phyloP scores from a whole-genome alignment of 2,888 invertebrate species.

The Scaptomyza caliginosa region DNA sequence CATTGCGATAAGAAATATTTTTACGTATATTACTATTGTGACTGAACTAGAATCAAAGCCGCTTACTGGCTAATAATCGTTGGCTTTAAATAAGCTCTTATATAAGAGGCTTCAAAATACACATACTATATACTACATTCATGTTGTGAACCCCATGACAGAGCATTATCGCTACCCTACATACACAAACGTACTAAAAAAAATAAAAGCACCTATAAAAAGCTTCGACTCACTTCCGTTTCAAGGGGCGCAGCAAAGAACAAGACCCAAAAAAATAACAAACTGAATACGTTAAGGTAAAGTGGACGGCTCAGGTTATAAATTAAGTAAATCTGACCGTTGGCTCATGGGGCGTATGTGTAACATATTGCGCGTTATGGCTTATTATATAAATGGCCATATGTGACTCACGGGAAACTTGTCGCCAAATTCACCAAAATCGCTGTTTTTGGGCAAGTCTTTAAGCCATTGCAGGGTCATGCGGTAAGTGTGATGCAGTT shows the following conservation, averaged over 20 bases:
- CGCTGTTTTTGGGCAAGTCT: conserved; percentile 7
- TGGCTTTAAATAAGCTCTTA: neutral
- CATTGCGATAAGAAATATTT: neutral
- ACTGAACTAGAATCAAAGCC: neutral
- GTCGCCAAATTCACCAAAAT: conserved; percentile 38
- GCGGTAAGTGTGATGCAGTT: conserved; percentile 60
- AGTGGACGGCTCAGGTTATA: conserved; percentile 58
- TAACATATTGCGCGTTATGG: conserved; percentile 74
- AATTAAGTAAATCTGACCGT: conserved; percentile 56
- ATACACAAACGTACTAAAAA: conserved; percentile 11
- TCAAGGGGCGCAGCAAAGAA: conserved; percentile 8
- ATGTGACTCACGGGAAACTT: conserved; percentile 39
- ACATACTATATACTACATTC: neutral
- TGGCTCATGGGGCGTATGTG: conserved; percentile 69
- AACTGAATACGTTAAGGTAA: conserved; percentile 15
- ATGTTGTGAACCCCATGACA: conserved; percentile 39
- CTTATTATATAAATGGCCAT: conserved; percentile 56
- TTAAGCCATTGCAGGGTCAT: conserved; percentile 36
- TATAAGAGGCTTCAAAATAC: conserved; percentile 3
- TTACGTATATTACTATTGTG: neutral
- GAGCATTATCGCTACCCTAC: conserved; percentile 34
- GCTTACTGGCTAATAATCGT: neutral
- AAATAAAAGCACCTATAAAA: conserved; percentile 48
- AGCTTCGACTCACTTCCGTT: conserved; percentile 71
- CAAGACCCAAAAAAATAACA: neutral